phyloP scores from a whole-genome alignment of 2,888 invertebrate genomes.

The Ormyrus labotus region DNA sequence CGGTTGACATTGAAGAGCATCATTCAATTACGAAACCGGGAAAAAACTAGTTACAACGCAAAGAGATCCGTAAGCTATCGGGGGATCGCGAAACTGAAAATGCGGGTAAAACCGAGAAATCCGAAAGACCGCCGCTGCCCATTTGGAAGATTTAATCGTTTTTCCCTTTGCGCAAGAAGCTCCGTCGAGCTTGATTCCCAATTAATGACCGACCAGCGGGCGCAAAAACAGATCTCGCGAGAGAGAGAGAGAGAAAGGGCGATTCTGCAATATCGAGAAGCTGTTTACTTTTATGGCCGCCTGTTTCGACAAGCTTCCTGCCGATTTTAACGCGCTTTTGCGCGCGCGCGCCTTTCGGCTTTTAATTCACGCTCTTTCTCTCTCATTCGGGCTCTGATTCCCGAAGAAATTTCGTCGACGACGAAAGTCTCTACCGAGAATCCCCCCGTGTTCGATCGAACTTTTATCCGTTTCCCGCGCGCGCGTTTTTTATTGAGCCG shows the following conservation, averaged over 20 bases:
- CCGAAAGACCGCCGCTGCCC: neutral
- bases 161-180: slow-evolving; percentile 61
- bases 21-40: no score
- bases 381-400: neutral
- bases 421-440: slow-evolving; percentile 11
- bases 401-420: slow-evolving; percentile 16
- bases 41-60: no score
- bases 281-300: slow-evolving; percentile 44
- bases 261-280: slow-evolving; percentile 62
- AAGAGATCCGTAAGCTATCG: no score
- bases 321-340: slow-evolving; percentile 17
- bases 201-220: slow-evolving; percentile 61
- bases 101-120: no score
- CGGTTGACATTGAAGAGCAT: no score
- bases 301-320: slow-evolving; percentile 56
- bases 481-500: neutral
- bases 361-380: neutral
- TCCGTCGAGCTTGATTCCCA: slow-evolving; percentile 56
- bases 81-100: no score
- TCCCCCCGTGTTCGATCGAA: neutral
- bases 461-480: neutral
- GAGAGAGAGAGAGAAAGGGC: slow-evolving; percentile 51
- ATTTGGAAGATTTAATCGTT: slow-evolving; percentile 31
- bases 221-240: slow-evolving; percentile 49
- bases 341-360: neutral